A percentile compares a stretch with the other conserved stretches of the same genome.
Conservation (phyloP, 1,140 invertebrate species). For the Nymphalis io region DNA sequence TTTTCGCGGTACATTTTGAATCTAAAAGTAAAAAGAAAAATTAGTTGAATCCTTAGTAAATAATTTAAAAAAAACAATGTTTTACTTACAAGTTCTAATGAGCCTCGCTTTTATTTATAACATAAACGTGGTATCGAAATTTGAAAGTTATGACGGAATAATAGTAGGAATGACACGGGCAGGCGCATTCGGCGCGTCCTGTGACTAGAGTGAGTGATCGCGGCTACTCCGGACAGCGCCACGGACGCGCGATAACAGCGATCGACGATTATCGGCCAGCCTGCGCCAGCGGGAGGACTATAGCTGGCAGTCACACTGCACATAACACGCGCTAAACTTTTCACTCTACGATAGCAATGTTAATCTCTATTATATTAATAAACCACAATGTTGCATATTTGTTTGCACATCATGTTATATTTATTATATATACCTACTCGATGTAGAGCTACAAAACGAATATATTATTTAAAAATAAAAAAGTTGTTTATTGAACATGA, state of each 20-base stretch:
- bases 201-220: constrained; percentile 56
- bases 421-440: neutral
- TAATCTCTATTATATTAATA: constrained; percentile 18
- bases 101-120: neutral
- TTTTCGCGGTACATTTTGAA: constrained; percentile 64
- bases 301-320: constrained; percentile 18
- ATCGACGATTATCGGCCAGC: constrained; percentile 69
- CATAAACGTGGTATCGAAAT: neutral
- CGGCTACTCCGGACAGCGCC: constrained; percentile 58
- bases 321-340: constrained; percentile 16
- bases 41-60: neutral
- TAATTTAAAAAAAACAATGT: constrained; percentile 2
- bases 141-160: neutral
- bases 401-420: neutral
- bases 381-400: neutral
- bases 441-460: neutral
- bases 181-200: constrained; percentile 46
- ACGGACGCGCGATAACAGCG: constrained; percentile 71
- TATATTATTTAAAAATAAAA: constrained; percentile 38
- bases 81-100: constrained; percentile 29
- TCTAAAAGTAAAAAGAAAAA: constrained; percentile 52
- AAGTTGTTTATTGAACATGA: constrained; percentile 63
- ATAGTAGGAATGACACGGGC: constrained; percentile 24
- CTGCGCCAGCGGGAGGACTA: constrained; percentile 47
- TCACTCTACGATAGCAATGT: neutral